A percentile compares a stretch with the other conserved stretches of the same genome.
These are phyloP conservation scores for Neolamprologus variostigma DNA, from an alignment of 2,113 vertebrate species.

Conservation along the genomic window DNA sequence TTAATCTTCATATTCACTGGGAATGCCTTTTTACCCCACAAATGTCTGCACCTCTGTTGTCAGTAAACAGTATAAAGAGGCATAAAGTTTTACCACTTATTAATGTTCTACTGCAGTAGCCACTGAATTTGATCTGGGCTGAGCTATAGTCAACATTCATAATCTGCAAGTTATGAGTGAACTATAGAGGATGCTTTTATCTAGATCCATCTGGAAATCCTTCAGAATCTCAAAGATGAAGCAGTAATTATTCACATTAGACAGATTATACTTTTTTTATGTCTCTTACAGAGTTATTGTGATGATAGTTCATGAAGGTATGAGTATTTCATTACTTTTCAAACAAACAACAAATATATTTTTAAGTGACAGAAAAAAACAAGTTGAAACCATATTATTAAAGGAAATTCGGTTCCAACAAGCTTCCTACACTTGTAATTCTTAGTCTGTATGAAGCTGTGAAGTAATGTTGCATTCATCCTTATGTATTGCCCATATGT, in stretches of 20 bases:
- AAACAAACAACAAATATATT: neutral
- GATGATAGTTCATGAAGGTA: no score
- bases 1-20: slow-evolving; percentile 1
- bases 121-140: neutral
- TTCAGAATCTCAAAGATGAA: neutral
- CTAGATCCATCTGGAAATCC: neutral
- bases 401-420: neutral
- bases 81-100: neutral
- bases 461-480: neutral
- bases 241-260: neutral
- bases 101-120: neutral
- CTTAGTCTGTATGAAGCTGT: neutral
- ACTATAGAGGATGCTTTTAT: neutral
- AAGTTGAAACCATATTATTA: neutral
- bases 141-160: neutral
- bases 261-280: neutral
- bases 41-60: neutral
- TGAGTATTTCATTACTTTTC: neutral
- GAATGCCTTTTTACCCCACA: neutral
- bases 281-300: neutral
- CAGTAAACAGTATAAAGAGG: neutral
- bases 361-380: neutral
- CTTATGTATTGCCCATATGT: neutral
- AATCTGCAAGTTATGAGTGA: neutral
- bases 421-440: neutral